A percentile compares a stretch with the other conserved stretches of the same genome.
Conservation (phyloP, 2,888 invertebrate genomes). For the Agrochola litura region DNA sequence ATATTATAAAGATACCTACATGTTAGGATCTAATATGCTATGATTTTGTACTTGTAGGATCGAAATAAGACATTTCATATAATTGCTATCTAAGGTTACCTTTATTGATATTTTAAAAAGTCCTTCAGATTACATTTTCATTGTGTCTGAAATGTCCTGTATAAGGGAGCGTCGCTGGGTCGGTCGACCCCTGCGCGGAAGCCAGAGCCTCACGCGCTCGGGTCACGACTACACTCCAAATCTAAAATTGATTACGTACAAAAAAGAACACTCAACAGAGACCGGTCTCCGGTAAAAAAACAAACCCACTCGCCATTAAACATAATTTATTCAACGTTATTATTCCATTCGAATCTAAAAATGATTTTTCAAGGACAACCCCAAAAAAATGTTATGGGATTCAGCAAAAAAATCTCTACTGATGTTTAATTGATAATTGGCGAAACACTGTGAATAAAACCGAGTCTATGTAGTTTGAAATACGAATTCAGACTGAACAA, state of each 20-base stretch:
- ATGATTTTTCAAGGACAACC: constrained; percentile 72
- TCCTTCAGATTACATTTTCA: constrained; percentile 30
- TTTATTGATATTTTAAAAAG: constrained; percentile 10
- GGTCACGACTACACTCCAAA: constrained; percentile 87
- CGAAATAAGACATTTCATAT: not conserved
- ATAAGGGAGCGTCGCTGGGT: constrained; percentile 51
- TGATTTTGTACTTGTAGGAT: not conserved
- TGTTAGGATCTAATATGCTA: not conserved
- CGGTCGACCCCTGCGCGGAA: constrained; percentile 75
- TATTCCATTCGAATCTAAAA: constrained; percentile 79
- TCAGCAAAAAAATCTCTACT: constrained; percentile 69
- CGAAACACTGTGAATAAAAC: constrained; percentile 68
- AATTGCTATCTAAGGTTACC: not conserved
- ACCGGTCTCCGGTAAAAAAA: constrained; percentile 77
- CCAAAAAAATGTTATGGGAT: constrained; percentile 63
- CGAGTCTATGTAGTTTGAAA: constrained; percentile 48
- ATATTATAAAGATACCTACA: not conserved
- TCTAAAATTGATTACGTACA: constrained; percentile 86
- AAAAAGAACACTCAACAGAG: constrained; percentile 76
- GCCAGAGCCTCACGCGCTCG: constrained; percentile 80
- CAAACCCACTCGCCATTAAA: constrained; percentile 80
- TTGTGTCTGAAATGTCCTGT: constrained; percentile 12
- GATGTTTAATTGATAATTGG: constrained; percentile 74
- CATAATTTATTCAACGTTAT: constrained; percentile 86
- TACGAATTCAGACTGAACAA: constrained; percentile 26